Evolutionary conservation across 1,140 invertebrate species (phyloP).

Genomic region (Alviniconcha marisindica): DNA sequence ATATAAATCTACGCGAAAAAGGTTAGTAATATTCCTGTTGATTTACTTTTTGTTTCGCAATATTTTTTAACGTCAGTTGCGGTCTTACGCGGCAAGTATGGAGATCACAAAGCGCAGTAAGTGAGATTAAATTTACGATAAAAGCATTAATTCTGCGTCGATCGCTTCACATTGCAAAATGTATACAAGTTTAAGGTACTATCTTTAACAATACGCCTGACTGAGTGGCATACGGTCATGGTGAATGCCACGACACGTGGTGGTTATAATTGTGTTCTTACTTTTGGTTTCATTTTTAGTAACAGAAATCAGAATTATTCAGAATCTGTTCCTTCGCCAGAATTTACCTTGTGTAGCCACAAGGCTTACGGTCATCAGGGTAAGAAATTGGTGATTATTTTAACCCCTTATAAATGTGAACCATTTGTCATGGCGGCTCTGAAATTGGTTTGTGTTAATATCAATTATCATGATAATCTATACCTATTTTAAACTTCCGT

Average conservation of each 20-base stretch:
- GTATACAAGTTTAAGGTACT: background rate
- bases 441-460: no score
- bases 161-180: background rate
- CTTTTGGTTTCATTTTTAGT: background rate
- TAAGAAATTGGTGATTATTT: background rate
- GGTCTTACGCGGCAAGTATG: conserved; percentile 32
- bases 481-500: no score
- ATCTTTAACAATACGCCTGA: background rate
- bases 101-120: conserved; percentile 33
- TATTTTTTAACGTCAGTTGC: conserved; percentile 13
- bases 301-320: no score
- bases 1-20: no score
- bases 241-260: background rate
- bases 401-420: no score
- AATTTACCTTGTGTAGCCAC: no score
- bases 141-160: background rate
- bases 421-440: no score
- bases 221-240: no score
- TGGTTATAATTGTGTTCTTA: background rate
- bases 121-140: background rate
- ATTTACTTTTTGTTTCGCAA: no score
- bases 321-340: background rate
- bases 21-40: no score
- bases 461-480: no score
- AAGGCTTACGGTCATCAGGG: no score